Conservation (phyloP, 2,797 vertebrate genomes). For the Ambastaia sidthimunki region DNA sequence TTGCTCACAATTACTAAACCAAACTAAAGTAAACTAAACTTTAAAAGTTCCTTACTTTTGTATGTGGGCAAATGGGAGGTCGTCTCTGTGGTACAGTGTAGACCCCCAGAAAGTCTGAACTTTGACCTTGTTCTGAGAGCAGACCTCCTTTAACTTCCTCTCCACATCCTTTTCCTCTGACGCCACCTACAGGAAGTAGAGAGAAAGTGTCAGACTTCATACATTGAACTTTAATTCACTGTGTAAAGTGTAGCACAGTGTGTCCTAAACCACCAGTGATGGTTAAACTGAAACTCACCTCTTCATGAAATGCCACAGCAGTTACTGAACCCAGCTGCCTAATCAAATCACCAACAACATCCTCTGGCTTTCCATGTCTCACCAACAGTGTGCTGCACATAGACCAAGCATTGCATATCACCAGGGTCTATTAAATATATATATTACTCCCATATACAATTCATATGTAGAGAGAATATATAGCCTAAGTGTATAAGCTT, state of each 20-base stretch:
- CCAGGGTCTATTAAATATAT: not conserved
- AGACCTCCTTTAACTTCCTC: conserved; percentile 75
- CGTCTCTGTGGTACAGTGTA: conserved; percentile 82
- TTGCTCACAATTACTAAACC: not conserved
- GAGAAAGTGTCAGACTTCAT: not conserved
- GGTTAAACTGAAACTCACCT: conserved; percentile 70
- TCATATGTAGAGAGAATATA: not conserved
- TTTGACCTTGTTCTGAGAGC: conserved; percentile 75
- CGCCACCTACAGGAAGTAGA: conserved; percentile 68
- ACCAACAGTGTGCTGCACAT: conserved; percentile 79
- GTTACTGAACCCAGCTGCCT: conserved; percentile 79
- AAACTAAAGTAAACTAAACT: no score
- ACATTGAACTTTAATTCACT: not conserved
- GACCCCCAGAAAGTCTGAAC: conserved; percentile 83
- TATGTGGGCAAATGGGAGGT: conserved; percentile 80
- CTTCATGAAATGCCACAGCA: conserved; percentile 81
- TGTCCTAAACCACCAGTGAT: not conserved
- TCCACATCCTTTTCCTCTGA: conserved; percentile 83
- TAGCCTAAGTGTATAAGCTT: not conserved
- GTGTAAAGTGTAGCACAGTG: not conserved
- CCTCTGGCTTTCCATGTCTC: conserved; percentile 82
- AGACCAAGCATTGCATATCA: not conserved
- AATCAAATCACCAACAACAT: conserved; percentile 80
- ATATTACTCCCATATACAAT: not conserved
- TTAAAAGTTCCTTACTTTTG: conserved; percentile 70